Percentiles rank a stretch among this genome's conserved stretches.
These are phyloP conservation scores for Mylabris sibirica DNA, from an alignment of 2,888 invertebrate species.

Conservation along the genomic window DNA sequence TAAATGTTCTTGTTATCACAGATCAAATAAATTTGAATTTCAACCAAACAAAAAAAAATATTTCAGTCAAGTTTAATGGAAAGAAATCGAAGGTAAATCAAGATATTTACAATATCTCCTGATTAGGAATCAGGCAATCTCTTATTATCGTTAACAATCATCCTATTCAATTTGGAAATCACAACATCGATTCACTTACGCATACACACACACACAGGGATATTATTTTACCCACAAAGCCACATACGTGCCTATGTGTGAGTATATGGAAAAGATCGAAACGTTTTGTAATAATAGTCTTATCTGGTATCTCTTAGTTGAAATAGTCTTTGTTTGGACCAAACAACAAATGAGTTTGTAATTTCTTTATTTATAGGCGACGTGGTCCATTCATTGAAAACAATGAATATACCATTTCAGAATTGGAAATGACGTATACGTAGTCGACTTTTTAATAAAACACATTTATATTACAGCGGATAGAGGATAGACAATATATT, in stretches of 20 bases:
- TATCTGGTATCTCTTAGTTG: slow-evolving; percentile 30
- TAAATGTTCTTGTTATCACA: background rate
- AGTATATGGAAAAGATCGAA: slow-evolving; percentile 7
- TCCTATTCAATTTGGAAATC: slow-evolving; percentile 4
- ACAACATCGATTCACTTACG: slow-evolving; percentile 19
- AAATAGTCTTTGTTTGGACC: slow-evolving; percentile 39
- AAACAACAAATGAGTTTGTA: slow-evolving; percentile 40
- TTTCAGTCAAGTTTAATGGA: too few relatives aligned
- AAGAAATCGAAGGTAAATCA: too few relatives aligned
- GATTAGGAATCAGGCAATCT: background rate
- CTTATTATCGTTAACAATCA: background rate
- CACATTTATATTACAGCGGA: background rate
- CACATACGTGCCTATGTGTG: background rate
- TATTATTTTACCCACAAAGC: slow-evolving; percentile 18
- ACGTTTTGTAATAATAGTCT: slow-evolving; percentile 33
- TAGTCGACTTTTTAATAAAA: background rate
- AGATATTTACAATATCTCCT: background rate
- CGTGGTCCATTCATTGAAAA: slow-evolving; percentile 53
- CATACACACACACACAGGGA: slow-evolving; percentile 21
- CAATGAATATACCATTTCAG: slow-evolving; percentile 46
- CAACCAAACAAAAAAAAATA: background rate
- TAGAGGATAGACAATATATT: background rate
- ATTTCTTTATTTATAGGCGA: slow-evolving; percentile 44
- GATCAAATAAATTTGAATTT: background rate
- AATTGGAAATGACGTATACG: slow-evolving; percentile 26